Evolutionary conservation across 1,140 invertebrate genomes (phyloP), one percentile per base, ranked within the genome.

Genomic region (Leptinotarsa lineolata): DNA sequence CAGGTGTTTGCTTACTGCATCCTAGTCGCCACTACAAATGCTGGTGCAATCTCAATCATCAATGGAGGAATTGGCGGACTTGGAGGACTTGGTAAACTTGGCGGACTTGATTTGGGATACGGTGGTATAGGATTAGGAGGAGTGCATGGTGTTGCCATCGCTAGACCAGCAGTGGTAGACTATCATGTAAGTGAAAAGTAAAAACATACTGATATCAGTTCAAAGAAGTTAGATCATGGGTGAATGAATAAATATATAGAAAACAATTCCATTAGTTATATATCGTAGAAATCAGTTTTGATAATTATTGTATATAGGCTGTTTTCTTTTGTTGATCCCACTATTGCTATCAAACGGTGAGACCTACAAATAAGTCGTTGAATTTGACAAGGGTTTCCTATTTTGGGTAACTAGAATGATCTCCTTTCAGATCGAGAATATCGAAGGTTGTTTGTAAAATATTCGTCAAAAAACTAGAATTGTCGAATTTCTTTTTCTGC

Each of bases 1-100:
- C 54, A 75, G 74, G 24, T 72, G 22, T 20, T 75, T n/a, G n/a
- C 64, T 13, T 4, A 72, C n/a, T 72, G 24, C 24, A 65, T 70
- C 24, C 15, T 75, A 5, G 21, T 75, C 20, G 70, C 66, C n/a
- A 44, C 20, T 39, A 59, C 67, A 21, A 72, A 65, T 63, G 74
- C 65, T 39, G 74, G 45, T 22, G 70, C 18, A 30, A 39, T 70
- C 16, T 70, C 68, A 30, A 5, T 72, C 3, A 16, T 65, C 44
- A 2, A 44, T 64, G 70, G 70, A 45, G 70, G 70, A 11, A 21
- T 70, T 15, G 70, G 61, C 2, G 16, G 16, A 21, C 65, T 67
- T 64, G 59, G 58, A 48, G 70, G 60, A 15, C 24, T 65, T 18
- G 73, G 69, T 39, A 2, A 2, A 39, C 13, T 68, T 15, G 46